These are phyloP conservation scores for Apteryx owenii DNA, from an alignment of 2,113 vertebrate genomes.

Conservation along the genomic window DNA sequence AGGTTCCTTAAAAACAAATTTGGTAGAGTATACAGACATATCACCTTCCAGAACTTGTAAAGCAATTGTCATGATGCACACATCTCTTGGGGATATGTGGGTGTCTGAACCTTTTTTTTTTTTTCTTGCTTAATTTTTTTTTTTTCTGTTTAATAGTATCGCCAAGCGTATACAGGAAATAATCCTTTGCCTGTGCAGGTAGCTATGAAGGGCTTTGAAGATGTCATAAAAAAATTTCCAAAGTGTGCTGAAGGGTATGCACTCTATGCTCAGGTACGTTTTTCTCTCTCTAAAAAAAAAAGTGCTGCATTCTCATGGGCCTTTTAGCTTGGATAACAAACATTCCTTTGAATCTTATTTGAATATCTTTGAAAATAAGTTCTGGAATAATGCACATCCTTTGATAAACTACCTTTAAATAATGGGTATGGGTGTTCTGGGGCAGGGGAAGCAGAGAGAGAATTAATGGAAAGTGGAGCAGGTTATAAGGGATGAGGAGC, in stretches of 20 bases:
- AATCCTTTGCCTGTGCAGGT: constrained; percentile 92
- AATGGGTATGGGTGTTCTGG: background rate
- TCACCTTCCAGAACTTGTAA: background rate
- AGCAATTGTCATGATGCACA: background rate
- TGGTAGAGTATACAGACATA: background rate
- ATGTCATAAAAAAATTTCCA: constrained; percentile 93
- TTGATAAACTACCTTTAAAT: background rate
- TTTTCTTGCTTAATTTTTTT: background rate
- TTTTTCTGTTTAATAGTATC: constrained; percentile 83
- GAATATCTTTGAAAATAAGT: background rate
- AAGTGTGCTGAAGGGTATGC: constrained; percentile 98
- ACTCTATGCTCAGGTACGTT: constrained; percentile 94
- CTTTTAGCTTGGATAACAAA: background rate
- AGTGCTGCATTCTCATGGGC: background rate
- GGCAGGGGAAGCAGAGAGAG: background rate
- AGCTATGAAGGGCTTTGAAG: constrained; percentile 97
- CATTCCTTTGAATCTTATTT: background rate
- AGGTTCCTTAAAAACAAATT: background rate
- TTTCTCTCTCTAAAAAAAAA: background rate
- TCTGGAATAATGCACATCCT: background rate
- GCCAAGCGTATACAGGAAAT: constrained; percentile 97
- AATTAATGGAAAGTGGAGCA: background rate
- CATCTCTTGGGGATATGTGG: background rate
- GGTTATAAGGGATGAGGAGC: background rate
- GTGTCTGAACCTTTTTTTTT: background rate